Conservation (phyloP, 2,888 invertebrate species). For the Epinotia bilunana region DNA sequence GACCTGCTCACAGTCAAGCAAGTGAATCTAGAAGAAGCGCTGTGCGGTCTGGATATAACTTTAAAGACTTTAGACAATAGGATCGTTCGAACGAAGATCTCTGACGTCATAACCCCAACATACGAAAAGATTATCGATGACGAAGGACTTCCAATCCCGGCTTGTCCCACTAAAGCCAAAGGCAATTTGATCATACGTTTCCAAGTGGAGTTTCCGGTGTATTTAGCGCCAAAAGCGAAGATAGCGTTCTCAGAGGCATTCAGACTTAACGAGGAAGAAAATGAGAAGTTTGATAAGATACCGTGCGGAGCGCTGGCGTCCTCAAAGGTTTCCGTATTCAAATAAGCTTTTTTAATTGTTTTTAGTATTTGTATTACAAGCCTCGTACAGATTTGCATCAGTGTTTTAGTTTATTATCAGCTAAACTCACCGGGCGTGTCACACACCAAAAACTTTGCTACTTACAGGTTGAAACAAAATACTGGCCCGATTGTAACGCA, state of each 20-base stretch:
- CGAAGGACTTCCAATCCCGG: slow-evolving; percentile 90
- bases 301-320: slow-evolving; percentile 69
- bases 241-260: slow-evolving; percentile 75
- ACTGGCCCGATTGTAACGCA: too few species aligned
- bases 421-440: too few species aligned
- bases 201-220: slow-evolving; percentile 74
- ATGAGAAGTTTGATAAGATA: slow-evolving; percentile 67
- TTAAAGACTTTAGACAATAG: slow-evolving; percentile 89
- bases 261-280: slow-evolving; percentile 66
- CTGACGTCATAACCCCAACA: slow-evolving; percentile 88
- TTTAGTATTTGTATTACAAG: not conserved
- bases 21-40: slow-evolving; percentile 88
- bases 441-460: too few species aligned
- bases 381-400: not conserved
- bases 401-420: not conserved
- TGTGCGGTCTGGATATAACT: slow-evolving; percentile 87
- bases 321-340: not conserved
- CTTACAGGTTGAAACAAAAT: too few species aligned
- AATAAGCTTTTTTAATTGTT: slow-evolving; percentile 13
- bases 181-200: slow-evolving; percentile 90
- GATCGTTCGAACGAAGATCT: slow-evolving; percentile 87
- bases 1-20: slow-evolving; percentile 86
- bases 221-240: slow-evolving; percentile 75
- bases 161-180: slow-evolving; percentile 83
- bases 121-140: slow-evolving; percentile 88